Evolutionary conservation across 1,140 invertebrate species (phyloP), one percentile per base, ranked within the genome.

Genomic region (Holotrichia oblita): DNA sequence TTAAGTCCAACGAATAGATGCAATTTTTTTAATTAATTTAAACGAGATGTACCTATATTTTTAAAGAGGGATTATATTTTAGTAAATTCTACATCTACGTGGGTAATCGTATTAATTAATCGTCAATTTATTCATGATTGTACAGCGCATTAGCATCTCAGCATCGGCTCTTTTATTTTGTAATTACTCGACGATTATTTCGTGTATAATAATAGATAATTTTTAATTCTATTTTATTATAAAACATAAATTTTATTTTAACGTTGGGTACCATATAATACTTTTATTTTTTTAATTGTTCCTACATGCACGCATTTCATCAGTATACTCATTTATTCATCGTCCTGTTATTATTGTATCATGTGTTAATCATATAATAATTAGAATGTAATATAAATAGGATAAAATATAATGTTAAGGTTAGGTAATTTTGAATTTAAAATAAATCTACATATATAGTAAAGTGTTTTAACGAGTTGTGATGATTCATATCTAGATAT

Each of bases 1-100:
- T 95, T 24, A 93, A 93, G 83, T 86, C 79, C 73, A 40, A 73
- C 79, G 22, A 73, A 17, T 80, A 78, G 64, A 40, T 40, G 24
- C 0, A 73, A 10, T 0, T 73, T 41, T 14, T n/a, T n/a, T 42
- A 48, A 44, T 14, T 44, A 48, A 12, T 72, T n/a, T n/a, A n/a
- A n/a, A n/a, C n/a, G 4, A 14, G 20, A 69, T 17, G 44, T 14
- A 48, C 7, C 44, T 48, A 0, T n/a, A n/a, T n/a, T n/a, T 48
- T 12, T 42, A 75, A 42, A 42, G 6, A 34, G 34, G 10, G 27
- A 76, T 48, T 20, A 44, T 20, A 76, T 40, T 24, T 42, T 41
- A 76, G 12, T 12, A 48, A 48, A 48, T 48, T 48, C 3, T 10
- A 48, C 44, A n/a, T 48, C 12, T 48, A 48, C 12, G 44, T 64